Evolutionary conservation across 2,113 vertebrate genomes (phyloP).

Genomic region (Nerophis ophidion): DNA sequence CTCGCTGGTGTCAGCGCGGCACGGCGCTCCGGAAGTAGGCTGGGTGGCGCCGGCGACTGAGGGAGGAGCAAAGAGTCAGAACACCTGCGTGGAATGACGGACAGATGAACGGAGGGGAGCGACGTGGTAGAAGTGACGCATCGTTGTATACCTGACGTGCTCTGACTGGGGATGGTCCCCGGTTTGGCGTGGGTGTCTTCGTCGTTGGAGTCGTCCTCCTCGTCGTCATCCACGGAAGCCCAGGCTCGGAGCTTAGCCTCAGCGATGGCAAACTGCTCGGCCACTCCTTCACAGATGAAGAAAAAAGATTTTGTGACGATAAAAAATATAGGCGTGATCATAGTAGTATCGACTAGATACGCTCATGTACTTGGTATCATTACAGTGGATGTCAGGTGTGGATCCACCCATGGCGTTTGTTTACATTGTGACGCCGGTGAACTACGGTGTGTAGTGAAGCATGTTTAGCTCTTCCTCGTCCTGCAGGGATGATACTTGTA

Average conservation of each 20-base stretch:
- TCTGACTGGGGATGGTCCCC: constrained; percentile 38
- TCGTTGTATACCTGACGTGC: constrained; percentile 51
- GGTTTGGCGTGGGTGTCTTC: constrained; percentile 72
- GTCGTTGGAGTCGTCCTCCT: constrained; percentile 82
- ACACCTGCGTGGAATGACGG: constrained; percentile 34
- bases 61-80: constrained; percentile 66
- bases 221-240: constrained; percentile 89
- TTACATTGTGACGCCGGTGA: too few relatives aligned
- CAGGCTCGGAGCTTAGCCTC: constrained; percentile 94
- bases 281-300: constrained; percentile 71
- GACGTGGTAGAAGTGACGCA: constrained; percentile 17
- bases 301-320: neutral
- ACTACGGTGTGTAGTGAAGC: too few relatives aligned
- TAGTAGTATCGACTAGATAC: too few relatives aligned
- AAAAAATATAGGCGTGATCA: too few relatives aligned
- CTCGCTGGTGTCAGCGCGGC: constrained; percentile 43
- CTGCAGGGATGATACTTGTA: too few relatives aligned
- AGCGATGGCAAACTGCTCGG: constrained; percentile 93
- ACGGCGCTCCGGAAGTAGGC: constrained; percentile 20
- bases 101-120: constrained; percentile 15
- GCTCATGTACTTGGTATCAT: too few relatives aligned
- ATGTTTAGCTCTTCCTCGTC: too few relatives aligned
- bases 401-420: too few relatives aligned
- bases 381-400: too few relatives aligned
- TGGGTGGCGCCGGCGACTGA: constrained; percentile 53